Percentiles rank a stretch among this genome's conserved stretches.
Evolutionary conservation across 1,140 invertebrate species (phyloP).

Genomic region (Hydropsyche tenuis): DNA sequence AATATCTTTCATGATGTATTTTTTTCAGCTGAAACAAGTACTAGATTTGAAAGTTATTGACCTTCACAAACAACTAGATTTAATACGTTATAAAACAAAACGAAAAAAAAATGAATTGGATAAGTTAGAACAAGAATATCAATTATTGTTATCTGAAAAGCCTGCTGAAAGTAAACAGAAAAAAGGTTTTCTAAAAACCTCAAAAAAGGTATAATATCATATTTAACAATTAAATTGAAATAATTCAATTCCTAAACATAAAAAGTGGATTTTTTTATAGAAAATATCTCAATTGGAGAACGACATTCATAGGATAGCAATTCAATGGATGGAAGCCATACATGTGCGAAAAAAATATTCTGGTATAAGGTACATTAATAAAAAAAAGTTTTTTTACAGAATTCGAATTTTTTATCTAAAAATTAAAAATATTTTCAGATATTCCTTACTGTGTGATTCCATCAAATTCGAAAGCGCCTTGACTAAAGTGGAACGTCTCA

Average conservation of each 20-base stretch:
- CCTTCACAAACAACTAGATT: conserved; percentile 74
- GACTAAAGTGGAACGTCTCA: conserved; percentile 68
- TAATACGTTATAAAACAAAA: conserved; percentile 72
- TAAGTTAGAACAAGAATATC: conserved; percentile 66
- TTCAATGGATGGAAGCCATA: conserved; percentile 81
- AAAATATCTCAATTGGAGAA: conserved; percentile 75
- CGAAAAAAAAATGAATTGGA: conserved; percentile 65
- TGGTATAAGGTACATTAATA: conserved; percentile 63
- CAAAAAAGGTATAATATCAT: conserved; percentile 56
- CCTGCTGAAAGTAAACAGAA: conserved; percentile 56
- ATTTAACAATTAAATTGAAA: too few species aligned
- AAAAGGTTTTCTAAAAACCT: conserved; percentile 55
- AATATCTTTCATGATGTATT: conserved; percentile 49
- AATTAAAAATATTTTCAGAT: conserved; percentile 56
- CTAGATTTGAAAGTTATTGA: conserved; percentile 79
- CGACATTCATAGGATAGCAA: conserved; percentile 75
- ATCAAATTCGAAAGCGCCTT: conserved; percentile 76
- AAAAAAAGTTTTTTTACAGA: neutral
- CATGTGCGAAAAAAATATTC: conserved; percentile 78
- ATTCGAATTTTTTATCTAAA: too few species aligned
- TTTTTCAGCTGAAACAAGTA: conserved; percentile 62
- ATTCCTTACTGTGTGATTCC: conserved; percentile 72
- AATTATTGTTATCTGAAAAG: conserved; percentile 60
- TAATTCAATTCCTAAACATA: too few species aligned
- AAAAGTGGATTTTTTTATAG: too few species aligned